Percentiles rank a stretch among this genome's conserved stretches.
Evolutionary conservation across 2,797 vertebrate species (phyloP).

Genomic region (Falco berigora): DNA sequence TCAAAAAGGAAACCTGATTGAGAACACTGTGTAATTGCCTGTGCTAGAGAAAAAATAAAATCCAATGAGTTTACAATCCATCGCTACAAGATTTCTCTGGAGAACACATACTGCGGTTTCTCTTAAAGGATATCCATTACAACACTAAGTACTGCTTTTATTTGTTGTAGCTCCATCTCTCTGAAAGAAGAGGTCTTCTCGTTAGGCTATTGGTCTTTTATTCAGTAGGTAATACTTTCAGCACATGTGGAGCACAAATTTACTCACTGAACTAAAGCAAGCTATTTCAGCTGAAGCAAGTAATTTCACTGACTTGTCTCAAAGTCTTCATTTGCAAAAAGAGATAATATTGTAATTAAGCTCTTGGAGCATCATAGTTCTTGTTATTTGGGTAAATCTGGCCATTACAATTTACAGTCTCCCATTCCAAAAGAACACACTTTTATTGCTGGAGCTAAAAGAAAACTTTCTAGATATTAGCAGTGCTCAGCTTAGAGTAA

Average conservation of each 20-base stretch:
- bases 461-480: neutral
- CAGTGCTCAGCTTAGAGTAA: neutral
- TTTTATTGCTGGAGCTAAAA: neutral
- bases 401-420: neutral
- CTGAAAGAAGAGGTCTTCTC: neutral
- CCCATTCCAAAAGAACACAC: neutral
- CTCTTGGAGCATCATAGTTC: neutral
- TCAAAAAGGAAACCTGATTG: constrained; percentile 58
- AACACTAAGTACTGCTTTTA: neutral
- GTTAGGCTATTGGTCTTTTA: neutral
- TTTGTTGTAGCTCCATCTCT: neutral
- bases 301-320: neutral
- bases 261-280: neutral
- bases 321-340: constrained; percentile 15
- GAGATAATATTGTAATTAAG: constrained; percentile 20
- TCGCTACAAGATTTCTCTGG: neutral
- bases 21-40: constrained; percentile 37
- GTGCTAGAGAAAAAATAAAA: constrained; percentile 14
- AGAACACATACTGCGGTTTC: neutral
- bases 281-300: neutral
- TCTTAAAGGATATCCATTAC: constrained; percentile 13
- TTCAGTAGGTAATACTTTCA: neutral
- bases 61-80: neutral
- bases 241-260: neutral
- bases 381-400: neutral